phyloP scores from a whole-genome alignment of 2,888 invertebrate genomes.

The Panorpa germanica region DNA sequence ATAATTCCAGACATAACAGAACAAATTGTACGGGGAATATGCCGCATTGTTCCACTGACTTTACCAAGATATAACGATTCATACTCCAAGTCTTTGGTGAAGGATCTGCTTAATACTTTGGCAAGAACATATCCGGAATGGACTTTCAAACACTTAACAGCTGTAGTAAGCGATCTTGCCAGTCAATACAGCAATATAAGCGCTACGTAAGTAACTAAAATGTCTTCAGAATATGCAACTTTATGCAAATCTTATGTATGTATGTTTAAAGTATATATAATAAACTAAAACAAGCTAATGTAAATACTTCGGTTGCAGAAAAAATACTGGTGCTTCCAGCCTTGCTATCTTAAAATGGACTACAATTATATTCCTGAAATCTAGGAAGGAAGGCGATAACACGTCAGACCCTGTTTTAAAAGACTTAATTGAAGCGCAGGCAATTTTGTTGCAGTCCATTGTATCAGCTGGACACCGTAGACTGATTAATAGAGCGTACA shows the following conservation, averaged over 20 bases:
- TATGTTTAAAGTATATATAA: too few species aligned
- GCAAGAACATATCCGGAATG: conserved; percentile 45
- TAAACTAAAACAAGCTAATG: too few species aligned
- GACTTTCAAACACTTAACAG: conserved; percentile 47
- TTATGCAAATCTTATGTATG: conserved; percentile 9
- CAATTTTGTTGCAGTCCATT: too few species aligned
- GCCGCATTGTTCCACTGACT: conserved; percentile 55
- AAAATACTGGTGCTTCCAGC: too few species aligned
- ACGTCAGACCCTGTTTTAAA: too few species aligned
- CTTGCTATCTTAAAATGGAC: too few species aligned
- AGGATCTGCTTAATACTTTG: conserved; percentile 44
- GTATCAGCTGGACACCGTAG: too few species aligned
- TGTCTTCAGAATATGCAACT: neutral
- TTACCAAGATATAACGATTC: conserved; percentile 65
- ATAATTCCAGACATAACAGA: conserved; percentile 53
- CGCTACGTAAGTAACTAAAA: conserved; percentile 39
- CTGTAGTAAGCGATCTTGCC: conserved; percentile 41
- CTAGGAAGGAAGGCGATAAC: too few species aligned
- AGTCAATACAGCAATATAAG: conserved; percentile 38
- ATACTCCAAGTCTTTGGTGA: conserved; percentile 56
- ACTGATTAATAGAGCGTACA: too few species aligned
- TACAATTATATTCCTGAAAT: too few species aligned
- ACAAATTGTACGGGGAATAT: conserved; percentile 56
- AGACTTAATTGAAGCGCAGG: too few species aligned
- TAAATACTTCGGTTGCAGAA: too few species aligned